Conservation (phyloP, 2,888 invertebrate genomes). For the Oeneis ivallda region DNA sequence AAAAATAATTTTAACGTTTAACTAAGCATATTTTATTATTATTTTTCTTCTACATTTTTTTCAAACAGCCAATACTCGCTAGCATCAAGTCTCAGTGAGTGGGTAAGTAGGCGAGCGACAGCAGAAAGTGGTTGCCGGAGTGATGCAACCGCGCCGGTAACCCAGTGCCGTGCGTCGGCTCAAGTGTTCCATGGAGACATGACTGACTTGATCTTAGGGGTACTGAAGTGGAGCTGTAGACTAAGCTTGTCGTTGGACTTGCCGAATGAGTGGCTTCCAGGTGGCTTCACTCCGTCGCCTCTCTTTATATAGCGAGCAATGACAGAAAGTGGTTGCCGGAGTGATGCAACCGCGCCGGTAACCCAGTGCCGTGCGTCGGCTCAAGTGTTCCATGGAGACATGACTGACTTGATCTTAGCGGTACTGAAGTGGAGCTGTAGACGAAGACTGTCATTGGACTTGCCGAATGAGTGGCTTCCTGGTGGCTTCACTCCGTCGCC, state of each 20-base stretch:
- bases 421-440: too few relatives aligned
- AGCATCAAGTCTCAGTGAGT: slow-evolving; percentile 68
- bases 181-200: slow-evolving; percentile 22
- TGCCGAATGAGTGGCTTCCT: too few relatives aligned
- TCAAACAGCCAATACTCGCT: slow-evolving; percentile 29
- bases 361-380: slow-evolving; percentile 66
- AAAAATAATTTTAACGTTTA: too few relatives aligned
- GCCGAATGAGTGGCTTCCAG: too few relatives aligned
- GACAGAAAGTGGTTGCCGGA: slow-evolving; percentile 73
- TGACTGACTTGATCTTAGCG: background rate
- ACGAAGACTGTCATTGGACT: too few relatives aligned
- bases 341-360: slow-evolving; percentile 77
- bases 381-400: background rate
- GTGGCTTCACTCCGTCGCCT: too few relatives aligned
- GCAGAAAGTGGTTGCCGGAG: slow-evolving; percentile 72
- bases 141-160: slow-evolving; percentile 79
- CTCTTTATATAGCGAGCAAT: slow-evolving; percentile 65
- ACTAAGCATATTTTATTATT: too few relatives aligned
- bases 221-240: background rate
- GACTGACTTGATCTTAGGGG: background rate
- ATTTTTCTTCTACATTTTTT: background rate
- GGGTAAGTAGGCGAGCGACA: slow-evolving; percentile 80
- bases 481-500: too few relatives aligned
- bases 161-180: slow-evolving; percentile 63
- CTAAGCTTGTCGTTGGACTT: too few relatives aligned